Evolutionary conservation across 23 tunicate genomes (phyloP).

Genomic region (Diplosoma virens): DNA sequence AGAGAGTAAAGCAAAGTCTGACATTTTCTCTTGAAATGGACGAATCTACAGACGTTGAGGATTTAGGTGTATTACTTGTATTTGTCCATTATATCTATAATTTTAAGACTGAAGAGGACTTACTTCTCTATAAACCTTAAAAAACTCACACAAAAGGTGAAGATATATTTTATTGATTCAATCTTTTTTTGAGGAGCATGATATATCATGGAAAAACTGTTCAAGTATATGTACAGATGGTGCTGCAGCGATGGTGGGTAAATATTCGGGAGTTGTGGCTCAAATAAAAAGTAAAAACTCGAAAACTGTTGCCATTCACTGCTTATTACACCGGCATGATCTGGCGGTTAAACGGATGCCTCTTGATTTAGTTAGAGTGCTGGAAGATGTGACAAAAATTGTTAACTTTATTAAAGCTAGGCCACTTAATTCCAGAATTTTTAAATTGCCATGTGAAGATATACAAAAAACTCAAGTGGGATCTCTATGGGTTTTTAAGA

Average conservation of each 20-base stretch:
- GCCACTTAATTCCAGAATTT: conserved; percentile 27
- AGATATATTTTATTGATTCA: conserved; percentile 21
- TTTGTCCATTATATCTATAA: conserved; percentile 18
- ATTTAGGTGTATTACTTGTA: conserved; percentile 23
- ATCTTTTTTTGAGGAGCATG: conserved; percentile 28
- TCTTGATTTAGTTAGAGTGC: conserved; percentile 14
- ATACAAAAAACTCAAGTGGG: conserved; percentile 17
- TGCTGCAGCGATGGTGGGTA: conserved; percentile 20
- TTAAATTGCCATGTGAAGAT: conserved; percentile 13
- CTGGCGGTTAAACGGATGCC: conserved; percentile 32
- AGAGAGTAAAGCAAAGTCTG: conserved; percentile 26
- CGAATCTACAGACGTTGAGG: conserved; percentile 19
- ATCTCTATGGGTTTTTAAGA: too few relatives aligned
- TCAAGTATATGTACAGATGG: conserved; percentile 25
- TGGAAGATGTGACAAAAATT: conserved; percentile 25
- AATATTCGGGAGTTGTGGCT: conserved; percentile 22
- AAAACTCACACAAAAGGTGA: conserved; percentile 31
- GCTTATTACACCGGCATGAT: conserved; percentile 29
- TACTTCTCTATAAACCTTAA: conserved; percentile 18
- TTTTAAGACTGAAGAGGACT: conserved; percentile 18
- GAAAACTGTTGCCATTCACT: conserved; percentile 18
- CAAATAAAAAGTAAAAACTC: conserved; percentile 18
- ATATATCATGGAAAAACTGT: conserved; percentile 21
- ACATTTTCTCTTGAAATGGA: conserved; percentile 18
- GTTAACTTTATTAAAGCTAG: conserved; percentile 22